Percentiles rank a stretch among this genome's conserved stretches.
These are phyloP conservation scores for Heliothis subflexa DNA, from an alignment of 1,140 invertebrate species.

Conservation along the genomic window DNA sequence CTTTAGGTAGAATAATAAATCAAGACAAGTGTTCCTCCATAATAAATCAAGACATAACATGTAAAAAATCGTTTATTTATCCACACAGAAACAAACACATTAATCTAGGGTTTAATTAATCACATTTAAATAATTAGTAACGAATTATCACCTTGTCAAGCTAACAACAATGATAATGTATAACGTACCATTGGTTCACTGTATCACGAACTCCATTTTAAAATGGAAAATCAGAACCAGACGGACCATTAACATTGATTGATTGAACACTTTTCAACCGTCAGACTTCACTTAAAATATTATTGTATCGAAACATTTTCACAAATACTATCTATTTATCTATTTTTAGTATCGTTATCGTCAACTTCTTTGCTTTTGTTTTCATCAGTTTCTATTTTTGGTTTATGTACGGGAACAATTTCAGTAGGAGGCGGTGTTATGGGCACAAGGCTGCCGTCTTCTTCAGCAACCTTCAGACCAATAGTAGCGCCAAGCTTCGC, in stretches of 20 bases:
- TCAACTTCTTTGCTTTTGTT: conserved; percentile 65
- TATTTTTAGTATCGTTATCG: conserved; percentile 70
- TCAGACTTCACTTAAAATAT: conserved; percentile 4
- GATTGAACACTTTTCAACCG: conserved; percentile 19
- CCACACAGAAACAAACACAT: conserved; percentile 65
- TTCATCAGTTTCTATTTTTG: conserved; percentile 61
- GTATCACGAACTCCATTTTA: not conserved
- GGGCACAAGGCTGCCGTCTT: conserved; percentile 86
- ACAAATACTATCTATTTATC: conserved; percentile 56
- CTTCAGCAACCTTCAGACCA: conserved; percentile 90
- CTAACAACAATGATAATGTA: conserved; percentile 41
- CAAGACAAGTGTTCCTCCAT: not conserved
- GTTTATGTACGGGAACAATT: conserved; percentile 78
- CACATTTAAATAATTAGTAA: conserved; percentile 60
- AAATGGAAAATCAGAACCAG: conserved; percentile 18
- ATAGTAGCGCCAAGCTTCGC: conserved; percentile 95
- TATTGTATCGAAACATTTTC: not conserved
- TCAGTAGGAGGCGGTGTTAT: conserved; percentile 80
- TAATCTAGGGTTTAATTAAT: conserved; percentile 15
- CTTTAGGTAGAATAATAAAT: too few relatives aligned
- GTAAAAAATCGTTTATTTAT: conserved; percentile 71
- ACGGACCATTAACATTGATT: conserved; percentile 3
- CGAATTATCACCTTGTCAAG: conserved; percentile 58
- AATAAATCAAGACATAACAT: conserved; percentile 50
- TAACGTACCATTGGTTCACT: conserved; percentile 13